Percentiles rank a stretch among this genome's conserved stretches.
These are phyloP conservation scores for Heterotilapia buettikoferi DNA, from an alignment of 2,113 vertebrate species.

Conservation along the genomic window DNA sequence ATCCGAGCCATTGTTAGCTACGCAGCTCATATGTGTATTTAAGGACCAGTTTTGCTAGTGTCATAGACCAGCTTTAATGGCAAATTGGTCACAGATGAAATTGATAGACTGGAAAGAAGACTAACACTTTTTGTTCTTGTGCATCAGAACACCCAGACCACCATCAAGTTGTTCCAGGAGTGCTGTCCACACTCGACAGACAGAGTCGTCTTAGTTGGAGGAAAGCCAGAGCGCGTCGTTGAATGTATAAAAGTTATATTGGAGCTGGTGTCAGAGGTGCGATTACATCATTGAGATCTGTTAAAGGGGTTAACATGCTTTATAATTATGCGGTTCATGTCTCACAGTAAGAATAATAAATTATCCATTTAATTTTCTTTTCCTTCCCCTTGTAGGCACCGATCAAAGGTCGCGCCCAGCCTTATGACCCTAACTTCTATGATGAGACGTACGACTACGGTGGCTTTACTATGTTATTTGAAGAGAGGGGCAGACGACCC, in stretches of 20 bases:
- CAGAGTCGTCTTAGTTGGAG: constrained; percentile 93
- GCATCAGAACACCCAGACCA: constrained; percentile 91
- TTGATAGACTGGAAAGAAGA: background rate
- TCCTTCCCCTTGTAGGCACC: constrained; percentile 76
- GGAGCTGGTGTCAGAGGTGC: constrained; percentile 93
- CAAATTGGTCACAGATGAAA: background rate
- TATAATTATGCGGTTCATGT: background rate
- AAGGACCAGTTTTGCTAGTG: background rate
- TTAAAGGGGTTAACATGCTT: background rate
- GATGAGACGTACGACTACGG: constrained; percentile 97
- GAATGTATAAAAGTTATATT: constrained; percentile 98
- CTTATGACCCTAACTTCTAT: constrained; percentile 96
- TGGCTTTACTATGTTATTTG: constrained; percentile 94
- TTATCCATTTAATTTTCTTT: background rate
- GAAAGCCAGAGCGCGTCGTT: constrained; percentile 92
- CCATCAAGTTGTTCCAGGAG: constrained; percentile 98
- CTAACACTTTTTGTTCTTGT: background rate
- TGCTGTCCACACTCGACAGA: constrained; percentile 98
- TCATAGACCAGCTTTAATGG: background rate
- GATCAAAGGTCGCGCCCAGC: constrained; percentile 94
- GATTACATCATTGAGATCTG: background rate
- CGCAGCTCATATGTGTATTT: background rate
- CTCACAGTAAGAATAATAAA: background rate
- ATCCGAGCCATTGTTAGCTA: background rate
- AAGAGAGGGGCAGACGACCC: constrained; percentile 87